Conservation (phyloP, 1,140 invertebrate species). For the Drosophila sp. region DNA sequence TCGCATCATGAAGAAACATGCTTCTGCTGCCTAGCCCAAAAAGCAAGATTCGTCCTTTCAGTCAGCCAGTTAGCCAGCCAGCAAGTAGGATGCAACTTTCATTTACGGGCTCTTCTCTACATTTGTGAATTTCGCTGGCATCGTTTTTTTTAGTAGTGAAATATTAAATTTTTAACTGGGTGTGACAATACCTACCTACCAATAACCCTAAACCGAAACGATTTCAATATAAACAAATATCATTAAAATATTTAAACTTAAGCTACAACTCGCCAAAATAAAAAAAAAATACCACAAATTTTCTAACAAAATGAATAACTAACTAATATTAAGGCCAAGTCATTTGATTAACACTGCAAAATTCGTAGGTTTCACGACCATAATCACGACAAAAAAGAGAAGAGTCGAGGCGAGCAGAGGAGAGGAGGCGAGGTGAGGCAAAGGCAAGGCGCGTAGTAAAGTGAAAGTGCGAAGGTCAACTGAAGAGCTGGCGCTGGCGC, state of each 20-base stretch:
- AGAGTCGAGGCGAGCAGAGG: neutral
- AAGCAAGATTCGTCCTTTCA: conserved; percentile 34
- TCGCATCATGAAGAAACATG: conserved; percentile 3
- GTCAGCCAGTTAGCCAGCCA: conserved; percentile 46
- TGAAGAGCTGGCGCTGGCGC: conserved; percentile 45
- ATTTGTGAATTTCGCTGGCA: conserved; percentile 52
- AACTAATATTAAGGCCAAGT: neutral
- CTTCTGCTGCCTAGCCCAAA: conserved; percentile 51
- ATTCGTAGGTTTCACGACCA: conserved; percentile 68
- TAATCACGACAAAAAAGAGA: neutral
- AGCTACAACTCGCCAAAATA: neutral
- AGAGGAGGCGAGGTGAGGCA: conserved; percentile 16
- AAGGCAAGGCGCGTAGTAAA: conserved; percentile 72
- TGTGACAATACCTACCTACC: conserved; percentile 48
- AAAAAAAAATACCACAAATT: neutral
- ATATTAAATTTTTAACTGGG: conserved; percentile 69
- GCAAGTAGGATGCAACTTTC: conserved; percentile 57
- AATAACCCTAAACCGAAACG: conserved; percentile 6
- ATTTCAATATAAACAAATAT: neutral
- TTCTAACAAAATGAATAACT: neutral
- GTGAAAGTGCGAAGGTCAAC: conserved; percentile 81
- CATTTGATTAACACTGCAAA: conserved; percentile 38
- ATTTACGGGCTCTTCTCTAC: conserved; percentile 36
- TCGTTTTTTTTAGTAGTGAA: conserved; percentile 41
- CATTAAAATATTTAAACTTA: neutral